Evolutionary conservation across 1,140 invertebrate species (phyloP).

Genomic region (silkworm (Bombyx mori)): DNA sequence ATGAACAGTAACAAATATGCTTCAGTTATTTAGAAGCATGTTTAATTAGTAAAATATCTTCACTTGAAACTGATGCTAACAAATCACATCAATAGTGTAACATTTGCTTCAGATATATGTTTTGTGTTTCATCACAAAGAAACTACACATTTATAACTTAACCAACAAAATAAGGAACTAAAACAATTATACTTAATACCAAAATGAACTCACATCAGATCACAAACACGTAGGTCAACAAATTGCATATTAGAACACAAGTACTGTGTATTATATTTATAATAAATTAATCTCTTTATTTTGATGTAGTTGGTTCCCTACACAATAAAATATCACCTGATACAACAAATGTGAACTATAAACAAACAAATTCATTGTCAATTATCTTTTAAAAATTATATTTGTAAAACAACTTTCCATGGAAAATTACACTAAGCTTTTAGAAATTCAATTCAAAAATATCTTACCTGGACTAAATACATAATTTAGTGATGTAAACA

Average conservation of each 20-base stretch:
- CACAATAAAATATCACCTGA: slow-evolving; percentile 64
- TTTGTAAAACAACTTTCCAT: slow-evolving; percentile 2
- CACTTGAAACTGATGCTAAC: slow-evolving; percentile 49
- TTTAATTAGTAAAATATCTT: slow-evolving; percentile 28
- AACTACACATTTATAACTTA: slow-evolving; percentile 35
- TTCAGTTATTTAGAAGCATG: slow-evolving; percentile 15
- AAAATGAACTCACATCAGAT: slow-evolving; percentile 62
- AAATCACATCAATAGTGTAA: slow-evolving; percentile 25
- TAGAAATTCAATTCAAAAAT: not conserved
- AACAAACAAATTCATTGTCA: slow-evolving; percentile 63
- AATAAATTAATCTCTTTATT: slow-evolving; percentile 66
- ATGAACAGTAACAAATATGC: slow-evolving; percentile 11
- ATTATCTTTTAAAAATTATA: slow-evolving; percentile 48
- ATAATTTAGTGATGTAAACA: not conserved
- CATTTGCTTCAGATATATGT: slow-evolving; percentile 16
- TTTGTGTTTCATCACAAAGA: slow-evolving; percentile 24
- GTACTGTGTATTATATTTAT: slow-evolving; percentile 41
- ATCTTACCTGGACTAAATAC: not conserved
- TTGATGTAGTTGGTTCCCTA: slow-evolving; percentile 52
- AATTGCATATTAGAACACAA: slow-evolving; percentile 59
- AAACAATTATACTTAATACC: slow-evolving; percentile 60
- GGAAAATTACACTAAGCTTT: not conserved
- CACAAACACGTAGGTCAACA: slow-evolving; percentile 53
- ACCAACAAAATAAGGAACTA: slow-evolving; percentile 60
- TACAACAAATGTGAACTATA: slow-evolving; percentile 49